Percentiles rank a stretch among this genome's conserved stretches.
Conservation (phyloP, 2,888 invertebrate species). For the Luperina testacea region DNA sequence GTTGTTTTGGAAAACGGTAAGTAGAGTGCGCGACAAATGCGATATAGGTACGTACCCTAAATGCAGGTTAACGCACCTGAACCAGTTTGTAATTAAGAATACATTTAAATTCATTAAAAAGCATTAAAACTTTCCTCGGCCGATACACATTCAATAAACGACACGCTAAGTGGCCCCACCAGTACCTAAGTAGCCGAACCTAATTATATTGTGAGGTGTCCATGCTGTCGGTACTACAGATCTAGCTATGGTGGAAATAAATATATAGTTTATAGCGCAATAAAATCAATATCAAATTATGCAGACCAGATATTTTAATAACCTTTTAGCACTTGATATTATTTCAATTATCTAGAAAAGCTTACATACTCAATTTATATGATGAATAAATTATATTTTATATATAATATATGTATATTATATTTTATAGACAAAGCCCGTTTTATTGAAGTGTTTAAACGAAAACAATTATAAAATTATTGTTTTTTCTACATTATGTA, state of each 20-base stretch:
- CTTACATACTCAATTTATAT: conserved; percentile 32
- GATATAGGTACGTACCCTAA: conserved; percentile 69
- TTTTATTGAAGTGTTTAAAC: conserved; percentile 18
- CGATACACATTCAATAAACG: conserved; percentile 78
- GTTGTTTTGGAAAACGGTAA: conserved; percentile 54
- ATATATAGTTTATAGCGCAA: conserved; percentile 34
- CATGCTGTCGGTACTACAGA: conserved; percentile 40
- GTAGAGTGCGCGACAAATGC: conserved; percentile 59
- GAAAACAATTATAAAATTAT: conserved; percentile 12
- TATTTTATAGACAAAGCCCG: conserved; percentile 12
- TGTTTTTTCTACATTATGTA: conserved; percentile 3
- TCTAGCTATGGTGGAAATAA: conserved; percentile 30
- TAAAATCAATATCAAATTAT: conserved; percentile 37
- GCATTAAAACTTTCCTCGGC: conserved; percentile 84
- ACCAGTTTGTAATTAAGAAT: conserved; percentile 89
- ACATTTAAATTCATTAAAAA: conserved; percentile 89
- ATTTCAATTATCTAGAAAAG: conserved; percentile 40
- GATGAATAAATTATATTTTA: conserved; percentile 4
- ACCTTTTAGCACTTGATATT: conserved; percentile 40
- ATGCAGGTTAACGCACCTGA: conserved; percentile 84
- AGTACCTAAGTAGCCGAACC: conserved; percentile 72
- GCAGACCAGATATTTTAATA: conserved; percentile 37
- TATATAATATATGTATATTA: too few species aligned
- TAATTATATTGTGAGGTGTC: conserved; percentile 62
- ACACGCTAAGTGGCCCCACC: conserved; percentile 75